Evolutionary conservation across 1,140 invertebrate genomes (phyloP).

Genomic region (Sminthurinus signatus): DNA sequence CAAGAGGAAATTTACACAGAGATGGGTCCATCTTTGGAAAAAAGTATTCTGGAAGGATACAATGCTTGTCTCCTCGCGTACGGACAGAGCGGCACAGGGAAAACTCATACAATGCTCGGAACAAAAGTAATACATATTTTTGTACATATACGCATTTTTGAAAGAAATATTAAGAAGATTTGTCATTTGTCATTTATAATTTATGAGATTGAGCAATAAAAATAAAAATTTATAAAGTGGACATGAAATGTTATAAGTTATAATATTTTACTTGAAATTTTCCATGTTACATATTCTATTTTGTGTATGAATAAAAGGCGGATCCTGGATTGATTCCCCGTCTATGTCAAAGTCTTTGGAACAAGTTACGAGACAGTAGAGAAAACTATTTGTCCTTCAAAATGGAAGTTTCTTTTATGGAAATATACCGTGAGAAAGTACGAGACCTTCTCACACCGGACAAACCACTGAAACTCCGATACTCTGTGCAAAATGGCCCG

Average conservation of each 20-base stretch:
- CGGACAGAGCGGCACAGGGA: slow-evolving; percentile 71
- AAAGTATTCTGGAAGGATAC: slow-evolving; percentile 51
- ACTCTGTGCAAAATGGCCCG: slow-evolving; percentile 58
- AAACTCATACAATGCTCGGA: slow-evolving; percentile 72
- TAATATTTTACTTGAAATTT: too few species aligned
- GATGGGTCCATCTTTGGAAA: slow-evolving; percentile 58
- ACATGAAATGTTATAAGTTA: too few species aligned
- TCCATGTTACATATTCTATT: too few species aligned
- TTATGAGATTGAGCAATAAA: too few species aligned
- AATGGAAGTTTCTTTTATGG: slow-evolving; percentile 58
- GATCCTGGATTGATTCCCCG: slow-evolving; percentile 52
- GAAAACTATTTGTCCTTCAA: slow-evolving; percentile 31
- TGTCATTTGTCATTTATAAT: too few species aligned
- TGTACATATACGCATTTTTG: too few species aligned
- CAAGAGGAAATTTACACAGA: slow-evolving; percentile 53
- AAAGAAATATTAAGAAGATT: too few species aligned
- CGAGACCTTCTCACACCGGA: slow-evolving; percentile 53
- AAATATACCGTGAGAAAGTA: slow-evolving; percentile 66
- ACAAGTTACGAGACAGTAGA: slow-evolving; percentile 42
- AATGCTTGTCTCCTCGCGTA: slow-evolving; percentile 65
- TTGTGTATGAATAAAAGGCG: too few species aligned
- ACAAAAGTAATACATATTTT: slow-evolving; percentile 48
- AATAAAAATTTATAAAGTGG: too few species aligned
- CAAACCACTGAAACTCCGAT: slow-evolving; percentile 51
- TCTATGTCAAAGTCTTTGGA: slow-evolving; percentile 47